Evolutionary conservation across 1,140 invertebrate species (phyloP).

Genomic region (Drosophila paulistorum): DNA sequence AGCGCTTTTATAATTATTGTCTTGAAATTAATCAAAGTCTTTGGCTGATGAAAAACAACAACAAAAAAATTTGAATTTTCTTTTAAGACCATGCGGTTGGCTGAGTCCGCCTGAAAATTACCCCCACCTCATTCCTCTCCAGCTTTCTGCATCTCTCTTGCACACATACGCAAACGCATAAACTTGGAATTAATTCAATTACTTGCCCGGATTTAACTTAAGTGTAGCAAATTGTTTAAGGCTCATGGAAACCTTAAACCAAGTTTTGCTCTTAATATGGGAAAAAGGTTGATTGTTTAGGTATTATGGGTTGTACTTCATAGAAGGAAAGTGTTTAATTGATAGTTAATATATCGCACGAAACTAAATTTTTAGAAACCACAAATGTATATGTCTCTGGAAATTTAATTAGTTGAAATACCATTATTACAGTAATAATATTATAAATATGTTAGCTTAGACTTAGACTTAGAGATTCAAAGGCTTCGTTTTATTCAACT

Average conservation of each 20-base stretch:
- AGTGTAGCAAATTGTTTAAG: slow-evolving; percentile 50
- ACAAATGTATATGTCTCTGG: too few species aligned
- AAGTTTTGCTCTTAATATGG: slow-evolving; percentile 36
- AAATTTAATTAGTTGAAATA: too few species aligned
- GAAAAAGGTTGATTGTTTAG: not conserved
- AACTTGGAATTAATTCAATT: slow-evolving; percentile 73
- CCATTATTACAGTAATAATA: too few species aligned
- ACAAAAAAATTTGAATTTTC: slow-evolving; percentile 66
- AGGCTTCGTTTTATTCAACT: too few species aligned
- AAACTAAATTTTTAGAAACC: too few species aligned
- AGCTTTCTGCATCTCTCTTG: not conserved
- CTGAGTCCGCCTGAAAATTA: not conserved
- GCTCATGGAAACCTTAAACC: slow-evolving; percentile 31
- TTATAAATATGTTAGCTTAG: too few species aligned
- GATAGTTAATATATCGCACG: too few species aligned
- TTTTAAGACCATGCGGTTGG: slow-evolving; percentile 11
- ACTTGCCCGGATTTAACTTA: slow-evolving; percentile 44
- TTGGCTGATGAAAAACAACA: slow-evolving; percentile 55
- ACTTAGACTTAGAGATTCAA: too few species aligned
- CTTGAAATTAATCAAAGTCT: slow-evolving; percentile 79
- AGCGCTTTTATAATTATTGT: slow-evolving; percentile 75
- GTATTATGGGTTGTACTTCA: too few species aligned
- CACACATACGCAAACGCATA: slow-evolving; percentile 47
- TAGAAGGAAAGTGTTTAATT: too few species aligned
- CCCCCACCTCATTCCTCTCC: not conserved